Conservation (phyloP, 2,113 vertebrate genomes). For the Semnopithecus entellus region DNA sequence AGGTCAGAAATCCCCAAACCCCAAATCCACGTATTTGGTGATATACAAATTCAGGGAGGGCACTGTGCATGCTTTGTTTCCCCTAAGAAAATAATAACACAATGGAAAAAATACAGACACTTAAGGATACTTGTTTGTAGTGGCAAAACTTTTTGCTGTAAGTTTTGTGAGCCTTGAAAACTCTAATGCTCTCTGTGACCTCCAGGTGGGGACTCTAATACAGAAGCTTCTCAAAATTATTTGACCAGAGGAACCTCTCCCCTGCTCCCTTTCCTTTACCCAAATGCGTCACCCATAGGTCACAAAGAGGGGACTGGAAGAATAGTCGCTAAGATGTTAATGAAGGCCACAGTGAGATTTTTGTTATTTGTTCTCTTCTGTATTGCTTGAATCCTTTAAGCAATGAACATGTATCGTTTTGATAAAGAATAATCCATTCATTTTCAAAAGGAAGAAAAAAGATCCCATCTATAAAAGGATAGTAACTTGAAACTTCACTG, state of each 20-base stretch:
- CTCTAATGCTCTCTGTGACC: background rate
- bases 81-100: background rate
- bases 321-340: background rate
- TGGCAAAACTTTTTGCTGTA: background rate
- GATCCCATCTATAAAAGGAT: background rate
- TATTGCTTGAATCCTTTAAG: background rate
- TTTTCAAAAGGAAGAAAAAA: background rate
- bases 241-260: background rate
- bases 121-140: background rate
- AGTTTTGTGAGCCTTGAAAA: background rate
- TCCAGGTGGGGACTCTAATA: background rate
- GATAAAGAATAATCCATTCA: background rate
- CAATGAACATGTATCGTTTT: background rate
- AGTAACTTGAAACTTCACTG: background rate
- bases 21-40: background rate
- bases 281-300: background rate
- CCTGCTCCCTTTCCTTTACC: too few relatives aligned
- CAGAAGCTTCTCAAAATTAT: background rate
- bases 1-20: background rate
- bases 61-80: rapidly evolving
- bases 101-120: rapidly evolving
- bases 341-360: background rate
- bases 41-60: background rate
- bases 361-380: background rate
- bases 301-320: background rate